phyloP scores from a whole-genome alignment of 2,113 vertebrate species.

The Callionymus lyra region DNA sequence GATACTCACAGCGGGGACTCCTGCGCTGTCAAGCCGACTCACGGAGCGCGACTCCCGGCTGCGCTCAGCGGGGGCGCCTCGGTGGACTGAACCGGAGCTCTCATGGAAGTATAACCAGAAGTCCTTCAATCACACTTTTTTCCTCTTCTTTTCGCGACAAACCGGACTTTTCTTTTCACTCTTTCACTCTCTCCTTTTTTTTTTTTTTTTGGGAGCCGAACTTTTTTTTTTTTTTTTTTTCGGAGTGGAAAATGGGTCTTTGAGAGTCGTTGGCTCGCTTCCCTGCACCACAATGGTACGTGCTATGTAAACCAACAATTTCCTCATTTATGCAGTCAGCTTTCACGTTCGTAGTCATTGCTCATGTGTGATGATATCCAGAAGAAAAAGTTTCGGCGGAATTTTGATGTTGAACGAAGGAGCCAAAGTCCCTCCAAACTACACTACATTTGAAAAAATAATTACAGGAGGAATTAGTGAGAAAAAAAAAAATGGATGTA shows the following conservation, averaged over 20 bases:
- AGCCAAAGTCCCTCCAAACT: constrained; percentile 9
- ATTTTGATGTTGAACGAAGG: constrained; percentile 9
- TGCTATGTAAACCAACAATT: constrained; percentile 71
- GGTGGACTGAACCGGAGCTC: constrained; percentile 14
- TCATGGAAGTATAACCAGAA: constrained; percentile 33
- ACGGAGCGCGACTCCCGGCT: constrained; percentile 25
- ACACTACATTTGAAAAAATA: neutral
- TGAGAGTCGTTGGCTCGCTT: constrained; percentile 71
- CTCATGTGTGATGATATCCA: constrained; percentile 24
- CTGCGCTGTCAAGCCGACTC: constrained; percentile 32
- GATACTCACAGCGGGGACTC: constrained; percentile 47
- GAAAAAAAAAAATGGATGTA: too few species aligned
- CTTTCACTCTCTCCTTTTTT: constrained; percentile 44
- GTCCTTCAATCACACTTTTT: neutral
- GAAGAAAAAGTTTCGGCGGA: constrained; percentile 8
- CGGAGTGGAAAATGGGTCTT: constrained; percentile 70
- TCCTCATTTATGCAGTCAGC: constrained; percentile 53
- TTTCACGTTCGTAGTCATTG: constrained; percentile 24
- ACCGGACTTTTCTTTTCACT: constrained; percentile 27
- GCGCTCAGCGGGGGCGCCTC: constrained; percentile 24
- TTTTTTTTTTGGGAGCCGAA: constrained; percentile 60
- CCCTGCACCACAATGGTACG: constrained; percentile 75
- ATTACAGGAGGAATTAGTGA: too few species aligned
- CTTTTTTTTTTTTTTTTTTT: constrained; percentile 60
- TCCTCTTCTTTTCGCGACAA: constrained; percentile 4